These are phyloP conservation scores for Macrotrachela quadricornifera DNA, from an alignment of 1,140 invertebrate species.

Conservation along the genomic window DNA sequence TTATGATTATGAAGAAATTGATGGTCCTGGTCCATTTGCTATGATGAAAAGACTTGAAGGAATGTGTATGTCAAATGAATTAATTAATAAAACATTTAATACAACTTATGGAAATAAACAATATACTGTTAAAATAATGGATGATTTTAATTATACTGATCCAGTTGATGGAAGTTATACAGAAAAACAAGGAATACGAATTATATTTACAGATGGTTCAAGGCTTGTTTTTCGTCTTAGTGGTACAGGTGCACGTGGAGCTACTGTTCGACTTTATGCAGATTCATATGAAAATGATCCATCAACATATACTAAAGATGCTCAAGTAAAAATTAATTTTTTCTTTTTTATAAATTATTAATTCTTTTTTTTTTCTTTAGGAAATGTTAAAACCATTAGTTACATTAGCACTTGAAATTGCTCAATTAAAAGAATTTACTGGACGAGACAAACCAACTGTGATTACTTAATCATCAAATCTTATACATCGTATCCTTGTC, in stretches of 20 bases:
- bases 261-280: constrained; percentile 80
- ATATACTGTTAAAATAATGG: constrained; percentile 50
- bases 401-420: constrained; percentile 61
- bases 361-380: constrained; percentile 15
- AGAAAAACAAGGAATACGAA: constrained; percentile 45
- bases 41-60: too few relatives aligned
- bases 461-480: constrained; percentile 53
- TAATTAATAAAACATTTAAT: too few relatives aligned
- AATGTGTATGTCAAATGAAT: too few relatives aligned
- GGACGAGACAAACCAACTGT: constrained; percentile 74
- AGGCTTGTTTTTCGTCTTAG: constrained; percentile 75
- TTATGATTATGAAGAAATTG: too few relatives aligned
- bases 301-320: constrained; percentile 42
- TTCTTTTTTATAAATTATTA: background rate
- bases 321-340: constrained; percentile 37
- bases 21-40: too few relatives aligned
- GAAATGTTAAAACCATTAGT: constrained; percentile 63
- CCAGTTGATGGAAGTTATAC: constrained; percentile 72
- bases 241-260: constrained; percentile 87
- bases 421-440: constrained; percentile 58
- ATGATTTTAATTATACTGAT: constrained; percentile 82
- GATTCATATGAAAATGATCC: constrained; percentile 52
- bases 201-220: constrained; percentile 78
- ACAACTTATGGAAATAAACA: constrained; percentile 13
- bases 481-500: too few relatives aligned